Conservation (phyloP, 2,113 vertebrate genomes). For the western clawed frog (Xenopus tropicalis) region DNA sequence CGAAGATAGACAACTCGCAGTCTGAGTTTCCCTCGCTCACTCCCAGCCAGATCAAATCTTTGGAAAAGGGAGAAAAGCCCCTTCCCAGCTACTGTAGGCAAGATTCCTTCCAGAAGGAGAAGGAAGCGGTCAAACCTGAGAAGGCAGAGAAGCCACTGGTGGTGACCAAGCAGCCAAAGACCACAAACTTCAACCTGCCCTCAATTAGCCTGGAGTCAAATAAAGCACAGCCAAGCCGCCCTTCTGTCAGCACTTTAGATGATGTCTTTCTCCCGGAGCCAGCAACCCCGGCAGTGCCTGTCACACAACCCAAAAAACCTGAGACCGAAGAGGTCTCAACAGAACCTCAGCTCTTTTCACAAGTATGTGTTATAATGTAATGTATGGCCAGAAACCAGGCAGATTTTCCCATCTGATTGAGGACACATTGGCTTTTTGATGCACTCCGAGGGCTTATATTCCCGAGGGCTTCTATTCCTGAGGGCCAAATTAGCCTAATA, state of each 20-base stretch:
- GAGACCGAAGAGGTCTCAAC: conserved; percentile 56
- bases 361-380: conserved; percentile 64
- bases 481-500: too few relatives aligned
- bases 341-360: conserved; percentile 65
- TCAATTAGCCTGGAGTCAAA: conserved; percentile 63
- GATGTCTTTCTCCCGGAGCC: conserved; percentile 68
- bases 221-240: conserved; percentile 67
- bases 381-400: too few relatives aligned
- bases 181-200: conserved; percentile 46
- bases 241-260: conserved; percentile 60
- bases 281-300: conserved; percentile 25
- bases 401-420: too few relatives aligned
- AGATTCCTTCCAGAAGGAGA: conserved; percentile 65
- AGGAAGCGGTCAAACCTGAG: conserved; percentile 66
- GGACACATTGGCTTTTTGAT: neutral
- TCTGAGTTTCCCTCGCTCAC: conserved; percentile 88
- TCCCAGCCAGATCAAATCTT: conserved; percentile 95
- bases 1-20: conserved; percentile 81
- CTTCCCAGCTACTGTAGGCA: conserved; percentile 80
- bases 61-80: conserved; percentile 93
- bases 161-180: conserved; percentile 59
- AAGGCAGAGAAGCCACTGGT: conserved; percentile 55
- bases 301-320: conserved; percentile 48
- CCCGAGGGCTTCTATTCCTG: too few relatives aligned
- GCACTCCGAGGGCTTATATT: too few relatives aligned